A percentile compares a stretch with the other conserved stretches of the same genome.
phyloP scores from a whole-genome alignment of 1,140 invertebrate genomes.

The Bombus haemorrhoidalis region DNA sequence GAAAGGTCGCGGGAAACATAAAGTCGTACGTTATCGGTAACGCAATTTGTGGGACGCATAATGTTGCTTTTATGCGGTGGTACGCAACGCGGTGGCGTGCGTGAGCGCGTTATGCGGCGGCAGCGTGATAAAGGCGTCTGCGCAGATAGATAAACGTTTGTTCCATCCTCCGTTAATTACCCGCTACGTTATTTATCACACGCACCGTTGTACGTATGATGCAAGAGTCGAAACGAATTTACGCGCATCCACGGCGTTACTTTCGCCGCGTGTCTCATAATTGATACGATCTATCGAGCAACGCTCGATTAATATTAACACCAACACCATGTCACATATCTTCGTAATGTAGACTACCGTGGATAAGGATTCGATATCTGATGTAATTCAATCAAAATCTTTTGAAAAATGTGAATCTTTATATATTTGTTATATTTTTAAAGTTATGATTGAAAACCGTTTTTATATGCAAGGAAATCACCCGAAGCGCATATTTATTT shows the following conservation, averaged over 20 bases:
- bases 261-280: slow-evolving; percentile 61
- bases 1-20: slow-evolving; percentile 17
- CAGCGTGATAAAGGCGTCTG: slow-evolving; percentile 66
- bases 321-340: background rate
- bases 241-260: slow-evolving; percentile 59
- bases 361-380: background rate
- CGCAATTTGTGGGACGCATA: slow-evolving; percentile 63
- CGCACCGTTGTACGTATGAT: slow-evolving; percentile 57
- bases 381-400: background rate
- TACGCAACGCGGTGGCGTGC: background rate
- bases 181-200: slow-evolving; percentile 70
- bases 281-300: slow-evolving; percentile 54
- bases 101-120: slow-evolving; percentile 23
- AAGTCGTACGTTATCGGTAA: slow-evolving; percentile 59
- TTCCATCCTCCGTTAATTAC: slow-evolving; percentile 70
- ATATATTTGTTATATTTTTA: too few relatives aligned
- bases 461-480: too few relatives aligned
- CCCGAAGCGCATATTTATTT: too few relatives aligned
- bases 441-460: too few relatives aligned
- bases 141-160: slow-evolving; percentile 67
- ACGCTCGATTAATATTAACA: slow-evolving; percentile 68
- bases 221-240: slow-evolving; percentile 68
- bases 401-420: too few relatives aligned
- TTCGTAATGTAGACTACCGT: too few relatives aligned
- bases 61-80: slow-evolving; percentile 64